phyloP scores from a whole-genome alignment of 1,140 invertebrate species.

The Acromyrmex charruanus region DNA sequence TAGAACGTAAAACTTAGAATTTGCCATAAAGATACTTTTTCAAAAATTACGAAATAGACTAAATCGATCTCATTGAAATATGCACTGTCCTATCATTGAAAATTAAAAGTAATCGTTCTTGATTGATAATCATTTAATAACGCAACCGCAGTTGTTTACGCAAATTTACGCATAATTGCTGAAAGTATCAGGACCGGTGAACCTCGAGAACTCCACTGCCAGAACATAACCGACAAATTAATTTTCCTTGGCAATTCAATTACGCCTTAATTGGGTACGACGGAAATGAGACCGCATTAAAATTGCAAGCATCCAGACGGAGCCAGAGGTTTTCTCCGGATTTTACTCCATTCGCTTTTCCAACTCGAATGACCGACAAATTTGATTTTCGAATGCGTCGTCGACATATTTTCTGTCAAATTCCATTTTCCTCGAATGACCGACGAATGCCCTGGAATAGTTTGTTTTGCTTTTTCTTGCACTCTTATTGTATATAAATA shows the following conservation, averaged over 20 bases:
- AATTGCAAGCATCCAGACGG: constrained; percentile 66
- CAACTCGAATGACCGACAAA: constrained; percentile 44
- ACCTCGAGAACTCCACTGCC: neutral
- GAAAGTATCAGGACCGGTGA: constrained; percentile 32
- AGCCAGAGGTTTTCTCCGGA: constrained; percentile 62
- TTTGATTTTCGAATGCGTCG: constrained; percentile 46
- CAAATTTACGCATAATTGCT: constrained; percentile 61
- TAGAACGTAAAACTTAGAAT: neutral
- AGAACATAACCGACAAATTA: constrained; percentile 60
- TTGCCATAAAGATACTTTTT: neutral
- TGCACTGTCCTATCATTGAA: neutral
- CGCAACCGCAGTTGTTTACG: constrained; percentile 23
- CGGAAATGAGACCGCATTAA: constrained; percentile 67
- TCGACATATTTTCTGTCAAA: constrained; percentile 21
- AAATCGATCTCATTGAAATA: neutral
- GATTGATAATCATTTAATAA: constrained; percentile 33
- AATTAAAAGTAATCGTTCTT: constrained; percentile 26
- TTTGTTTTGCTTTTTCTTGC: neutral
- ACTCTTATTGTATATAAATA: neutral
- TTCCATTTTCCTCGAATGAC: too few relatives aligned
- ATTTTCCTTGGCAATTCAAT: constrained; percentile 69
- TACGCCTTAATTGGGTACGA: constrained; percentile 68
- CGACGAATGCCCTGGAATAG: neutral
- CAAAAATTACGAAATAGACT: neutral
- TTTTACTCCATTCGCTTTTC: constrained; percentile 22